Evolutionary conservation across 1,140 invertebrate species (phyloP), one percentile per base, ranked within the genome.

Genomic region (Asbolus verrucosus): DNA sequence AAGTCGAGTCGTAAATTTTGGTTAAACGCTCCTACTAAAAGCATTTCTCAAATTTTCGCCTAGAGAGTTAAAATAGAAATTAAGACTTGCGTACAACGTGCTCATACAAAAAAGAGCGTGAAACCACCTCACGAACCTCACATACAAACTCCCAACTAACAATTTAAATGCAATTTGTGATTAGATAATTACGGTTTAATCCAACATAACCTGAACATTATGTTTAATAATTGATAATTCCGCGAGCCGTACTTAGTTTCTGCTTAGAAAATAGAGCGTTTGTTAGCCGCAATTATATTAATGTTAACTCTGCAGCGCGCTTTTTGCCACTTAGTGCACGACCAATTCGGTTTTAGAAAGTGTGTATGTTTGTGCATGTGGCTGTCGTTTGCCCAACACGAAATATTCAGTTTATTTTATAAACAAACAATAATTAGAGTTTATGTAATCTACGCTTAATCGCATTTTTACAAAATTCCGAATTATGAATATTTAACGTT

Each of bases 131-230:
- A 59, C 54, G 39, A 67, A 67, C 30, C 41, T 60, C 50, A 67
- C 50, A 67, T 39, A 19, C 43, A 63, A 63, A 14, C 15, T 50
- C n/a, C 33, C 66, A 67, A 59, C 30, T 30, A 67, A 50, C 54
- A 67, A 67, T 67, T 67, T 67, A 60, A 67, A 67, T 59, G 66
- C 66, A 67, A 67, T 67, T 67, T 67, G 66, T 67, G 50, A 67
- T 67, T 59, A 59, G 46, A 67, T 67, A 67, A 67, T 67, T 67
- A 67, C 50, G 31, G 50, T 67, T 39, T 67, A 66, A 46, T 43
- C 41, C 38, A 41, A 67, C 46, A 39, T 63, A 67, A 67, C 65
- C 39, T 36, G 65, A 50, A 67, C 41, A 50, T 50, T 67, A 67
- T 67, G 39, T 50, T 67, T 36, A 50, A 67, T 67, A 67, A 67